Conservation (phyloP, 2,888 invertebrate species). For the Salticus scenicus region DNA sequence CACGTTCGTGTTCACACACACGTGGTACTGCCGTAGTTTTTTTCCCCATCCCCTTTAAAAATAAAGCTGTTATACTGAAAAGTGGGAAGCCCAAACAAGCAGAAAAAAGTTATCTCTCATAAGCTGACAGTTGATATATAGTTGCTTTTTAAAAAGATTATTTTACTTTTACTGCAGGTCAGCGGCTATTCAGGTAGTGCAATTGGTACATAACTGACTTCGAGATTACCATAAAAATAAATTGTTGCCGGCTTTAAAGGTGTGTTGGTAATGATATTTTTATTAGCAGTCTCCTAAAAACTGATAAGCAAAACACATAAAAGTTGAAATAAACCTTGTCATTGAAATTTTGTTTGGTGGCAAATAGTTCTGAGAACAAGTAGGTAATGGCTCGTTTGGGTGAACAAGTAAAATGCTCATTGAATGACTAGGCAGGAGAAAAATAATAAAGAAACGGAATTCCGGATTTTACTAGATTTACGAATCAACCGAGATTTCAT, state of each 20-base stretch:
- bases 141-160: background rate
- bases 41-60: background rate
- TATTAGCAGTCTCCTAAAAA: background rate
- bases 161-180: background rate
- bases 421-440: background rate
- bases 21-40: background rate
- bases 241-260: background rate
- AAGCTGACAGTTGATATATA: background rate
- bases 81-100: background rate
- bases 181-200: background rate
- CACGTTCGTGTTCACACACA: background rate
- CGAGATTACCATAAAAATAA: background rate
- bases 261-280: background rate
- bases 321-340: slow-evolving; percentile 5
- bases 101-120: background rate
- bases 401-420: background rate
- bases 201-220: slow-evolving; percentile 1
- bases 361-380: background rate
- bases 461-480: no score
- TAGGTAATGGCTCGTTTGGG: background rate
- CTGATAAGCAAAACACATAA: background rate
- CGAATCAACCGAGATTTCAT: no score
- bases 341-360: background rate
- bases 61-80: background rate
- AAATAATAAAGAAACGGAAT: no score